Conservation (phyloP, 2,113 vertebrate genomes). For the Atractosteus spatula region DNA sequence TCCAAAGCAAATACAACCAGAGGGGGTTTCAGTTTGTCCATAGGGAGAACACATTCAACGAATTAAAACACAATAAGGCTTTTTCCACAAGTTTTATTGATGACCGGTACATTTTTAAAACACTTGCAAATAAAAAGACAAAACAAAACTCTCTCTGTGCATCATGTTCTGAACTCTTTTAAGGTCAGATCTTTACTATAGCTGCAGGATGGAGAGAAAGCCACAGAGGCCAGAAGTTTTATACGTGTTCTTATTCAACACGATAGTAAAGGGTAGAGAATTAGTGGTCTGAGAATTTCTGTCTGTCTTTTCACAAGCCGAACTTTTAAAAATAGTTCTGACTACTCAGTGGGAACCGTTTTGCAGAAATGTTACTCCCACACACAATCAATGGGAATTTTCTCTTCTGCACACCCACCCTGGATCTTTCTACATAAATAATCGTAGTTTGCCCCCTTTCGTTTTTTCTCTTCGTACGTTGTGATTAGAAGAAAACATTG, state of each 20-base stretch:
- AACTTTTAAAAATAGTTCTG: slow-evolving; percentile 25
- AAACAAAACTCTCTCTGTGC: slow-evolving; percentile 39
- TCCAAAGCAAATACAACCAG: slow-evolving; percentile 62
- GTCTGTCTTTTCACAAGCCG: slow-evolving; percentile 19
- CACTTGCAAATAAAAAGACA: slow-evolving; percentile 37
- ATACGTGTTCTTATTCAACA: slow-evolving; percentile 13
- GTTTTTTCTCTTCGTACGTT: not conserved
- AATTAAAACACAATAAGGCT: not conserved
- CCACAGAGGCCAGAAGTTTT: not conserved
- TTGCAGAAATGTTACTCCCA: slow-evolving; percentile 2
- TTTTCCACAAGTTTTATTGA: slow-evolving; percentile 32
- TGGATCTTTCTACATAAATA: slow-evolving; percentile 23
- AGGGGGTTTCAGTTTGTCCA: slow-evolving; percentile 57
- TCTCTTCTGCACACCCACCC: slow-evolving; percentile 2
- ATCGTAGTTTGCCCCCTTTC: not conserved
- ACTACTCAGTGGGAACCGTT: slow-evolving; percentile 6
- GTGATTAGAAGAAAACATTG: not conserved
- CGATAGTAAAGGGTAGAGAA: slow-evolving; percentile 16
- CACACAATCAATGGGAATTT: slow-evolving; percentile 14
- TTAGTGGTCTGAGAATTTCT: slow-evolving; percentile 2
- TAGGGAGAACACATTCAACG: slow-evolving; percentile 31
- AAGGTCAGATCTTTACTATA: slow-evolving; percentile 12
- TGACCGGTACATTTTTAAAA: slow-evolving; percentile 56
- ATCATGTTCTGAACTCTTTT: slow-evolving; percentile 14
- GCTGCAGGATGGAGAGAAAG: slow-evolving; percentile 12